These are phyloP conservation scores for Sarcophaga variegata DNA, from an alignment of 2,888 invertebrate species.

Conservation along the genomic window DNA sequence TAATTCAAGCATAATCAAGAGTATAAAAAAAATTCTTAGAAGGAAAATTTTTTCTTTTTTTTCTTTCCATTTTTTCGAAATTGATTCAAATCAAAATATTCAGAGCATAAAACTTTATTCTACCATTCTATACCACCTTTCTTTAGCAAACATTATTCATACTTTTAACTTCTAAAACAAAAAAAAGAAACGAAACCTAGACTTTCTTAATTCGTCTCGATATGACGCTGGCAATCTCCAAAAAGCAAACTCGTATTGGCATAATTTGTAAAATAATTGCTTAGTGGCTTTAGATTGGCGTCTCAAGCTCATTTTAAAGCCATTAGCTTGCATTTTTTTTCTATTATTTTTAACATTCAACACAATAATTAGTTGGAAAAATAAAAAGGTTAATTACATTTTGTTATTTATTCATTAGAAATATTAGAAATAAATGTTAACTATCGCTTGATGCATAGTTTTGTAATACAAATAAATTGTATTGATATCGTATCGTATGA, in stretches of 20 bases:
- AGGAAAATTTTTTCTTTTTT: conserved; percentile 9
- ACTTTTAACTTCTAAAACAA: too few species aligned
- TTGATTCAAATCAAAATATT: conserved; percentile 43
- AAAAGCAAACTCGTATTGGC: background rate
- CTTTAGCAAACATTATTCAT: too few species aligned
- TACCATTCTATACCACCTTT: too few species aligned
- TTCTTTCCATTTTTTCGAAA: background rate
- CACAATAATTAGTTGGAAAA: background rate
- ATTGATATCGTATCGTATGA: background rate
- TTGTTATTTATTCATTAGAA: background rate
- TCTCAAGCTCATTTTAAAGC: background rate
- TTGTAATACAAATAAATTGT: background rate
- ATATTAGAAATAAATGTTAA: background rate
- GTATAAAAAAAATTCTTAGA: conserved; percentile 9
- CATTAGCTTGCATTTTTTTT: background rate
- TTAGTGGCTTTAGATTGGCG: background rate
- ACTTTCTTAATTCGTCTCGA: background rate
- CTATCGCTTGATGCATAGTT: background rate
- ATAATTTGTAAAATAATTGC: background rate
- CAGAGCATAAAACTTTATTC: conserved; percentile 50
- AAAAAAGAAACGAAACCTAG: background rate
- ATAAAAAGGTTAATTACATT: background rate
- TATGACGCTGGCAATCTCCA: background rate
- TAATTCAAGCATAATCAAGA: too few species aligned
- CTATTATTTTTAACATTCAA: too few species aligned